Evolutionary conservation across 2,888 invertebrate genomes (phyloP).

Genomic region (Perithous albicinctus): DNA sequence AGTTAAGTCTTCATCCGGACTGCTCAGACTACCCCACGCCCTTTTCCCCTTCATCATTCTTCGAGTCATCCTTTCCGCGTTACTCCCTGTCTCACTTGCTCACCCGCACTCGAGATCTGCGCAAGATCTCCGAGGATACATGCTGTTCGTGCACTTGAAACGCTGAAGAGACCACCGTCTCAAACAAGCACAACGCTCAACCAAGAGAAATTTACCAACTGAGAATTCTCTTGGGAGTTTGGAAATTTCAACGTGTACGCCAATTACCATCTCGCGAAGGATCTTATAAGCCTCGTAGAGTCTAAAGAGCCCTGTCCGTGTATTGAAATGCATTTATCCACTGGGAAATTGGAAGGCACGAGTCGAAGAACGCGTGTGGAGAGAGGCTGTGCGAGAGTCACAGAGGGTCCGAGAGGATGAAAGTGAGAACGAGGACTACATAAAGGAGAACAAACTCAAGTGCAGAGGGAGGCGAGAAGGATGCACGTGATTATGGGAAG

Average conservation of each 20-base stretch:
- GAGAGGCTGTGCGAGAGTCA: constrained; percentile 57
- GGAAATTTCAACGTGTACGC: constrained; percentile 37
- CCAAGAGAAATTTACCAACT: constrained; percentile 15
- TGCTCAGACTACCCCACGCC: constrained; percentile 64
- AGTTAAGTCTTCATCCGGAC: constrained; percentile 75
- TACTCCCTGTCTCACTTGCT: constrained; percentile 41
- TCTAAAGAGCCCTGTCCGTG: constrained; percentile 43
- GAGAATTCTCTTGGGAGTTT: constrained; percentile 33
- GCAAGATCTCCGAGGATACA: constrained; percentile 2
- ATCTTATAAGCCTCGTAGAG: constrained; percentile 22
- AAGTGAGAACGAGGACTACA: constrained; percentile 34
- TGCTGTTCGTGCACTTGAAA: background rate
- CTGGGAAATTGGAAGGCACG: constrained; percentile 63
- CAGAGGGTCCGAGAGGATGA: constrained; percentile 48
- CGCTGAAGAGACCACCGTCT: constrained; percentile 16
- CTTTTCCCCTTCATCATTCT: constrained; percentile 66
- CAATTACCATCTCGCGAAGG: constrained; percentile 28
- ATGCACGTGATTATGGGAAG: constrained; percentile 29
- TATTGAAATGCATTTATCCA: constrained; percentile 64
- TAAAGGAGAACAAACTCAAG: constrained; percentile 48
- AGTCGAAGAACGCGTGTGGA: constrained; percentile 1
- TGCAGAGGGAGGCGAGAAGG: constrained; percentile 40
- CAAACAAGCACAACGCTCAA: constrained; percentile 16
- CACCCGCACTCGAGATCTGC: constrained; percentile 1
- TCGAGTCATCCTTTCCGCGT: constrained; percentile 62